A percentile compares a stretch with the other conserved stretches of the same genome.
Evolutionary conservation across 1,140 invertebrate genomes (phyloP).

Genomic region (Hypothenemus hampei): DNA sequence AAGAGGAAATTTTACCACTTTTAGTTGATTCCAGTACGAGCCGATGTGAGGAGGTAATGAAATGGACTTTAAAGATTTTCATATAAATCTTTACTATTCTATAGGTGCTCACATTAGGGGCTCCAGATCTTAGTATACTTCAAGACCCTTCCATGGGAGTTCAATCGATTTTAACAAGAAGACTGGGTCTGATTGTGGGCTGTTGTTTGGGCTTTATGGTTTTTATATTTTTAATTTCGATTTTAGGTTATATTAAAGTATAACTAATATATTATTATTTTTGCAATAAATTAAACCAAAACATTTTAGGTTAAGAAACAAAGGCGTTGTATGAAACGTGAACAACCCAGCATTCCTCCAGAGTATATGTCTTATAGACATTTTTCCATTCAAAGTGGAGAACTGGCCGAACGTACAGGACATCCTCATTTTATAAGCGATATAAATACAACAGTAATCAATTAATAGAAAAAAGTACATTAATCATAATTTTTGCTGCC

Average conservation of each 20-base stretch:
- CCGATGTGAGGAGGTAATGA: slow-evolving; percentile 67
- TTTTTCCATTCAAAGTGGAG: slow-evolving; percentile 56
- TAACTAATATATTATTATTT: not conserved
- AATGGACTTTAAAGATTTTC: too few relatives aligned
- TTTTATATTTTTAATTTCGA: slow-evolving; percentile 74
- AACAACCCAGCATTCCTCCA: slow-evolving; percentile 51
- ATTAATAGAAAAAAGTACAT: too few relatives aligned
- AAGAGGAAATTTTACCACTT: slow-evolving; percentile 53
- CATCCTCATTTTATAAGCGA: slow-evolving; percentile 44
- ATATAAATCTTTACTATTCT: not conserved
- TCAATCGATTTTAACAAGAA: slow-evolving; percentile 64
- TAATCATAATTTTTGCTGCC: not conserved
- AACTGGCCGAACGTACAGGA: slow-evolving; percentile 41
- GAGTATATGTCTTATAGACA: slow-evolving; percentile 72
- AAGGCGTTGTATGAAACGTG: slow-evolving; percentile 64
- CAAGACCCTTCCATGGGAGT: slow-evolving; percentile 60
- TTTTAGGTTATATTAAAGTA: slow-evolving; percentile 74
- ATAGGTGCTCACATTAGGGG: slow-evolving; percentile 58
- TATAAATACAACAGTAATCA: slow-evolving; percentile 30
- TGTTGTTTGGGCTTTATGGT: slow-evolving; percentile 80
- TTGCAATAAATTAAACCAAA: not conserved
- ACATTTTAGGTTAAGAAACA: slow-evolving; percentile 66
- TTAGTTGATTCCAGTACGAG: slow-evolving; percentile 70
- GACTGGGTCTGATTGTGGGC: slow-evolving; percentile 78
- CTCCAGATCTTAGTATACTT: slow-evolving; percentile 60